Percentiles rank a stretch among this genome's conserved stretches.
Conservation (phyloP, 2,888 invertebrate species). For the Altica lythri region DNA sequence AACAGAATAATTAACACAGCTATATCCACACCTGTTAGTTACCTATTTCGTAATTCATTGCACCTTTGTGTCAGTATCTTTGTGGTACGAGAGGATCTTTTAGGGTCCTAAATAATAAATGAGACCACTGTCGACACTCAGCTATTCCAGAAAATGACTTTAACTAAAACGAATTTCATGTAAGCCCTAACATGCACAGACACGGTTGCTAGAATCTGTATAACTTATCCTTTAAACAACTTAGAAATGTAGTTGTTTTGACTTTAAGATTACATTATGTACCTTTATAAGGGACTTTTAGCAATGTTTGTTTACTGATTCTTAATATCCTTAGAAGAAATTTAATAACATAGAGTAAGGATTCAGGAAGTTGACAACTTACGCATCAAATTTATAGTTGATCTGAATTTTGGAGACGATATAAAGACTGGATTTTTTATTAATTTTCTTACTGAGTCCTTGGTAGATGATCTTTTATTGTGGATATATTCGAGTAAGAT, state of each 20-base stretch:
- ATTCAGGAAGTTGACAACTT: too few relatives aligned
- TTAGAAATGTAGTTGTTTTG: neutral
- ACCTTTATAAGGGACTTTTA: too few relatives aligned
- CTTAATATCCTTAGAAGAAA: too few relatives aligned
- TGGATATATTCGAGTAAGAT: too few relatives aligned
- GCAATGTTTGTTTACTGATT: too few relatives aligned
- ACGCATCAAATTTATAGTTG: too few relatives aligned
- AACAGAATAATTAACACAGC: neutral
- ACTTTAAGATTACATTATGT: neutral
- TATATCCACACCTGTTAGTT: neutral
- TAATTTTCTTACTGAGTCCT: too few relatives aligned
- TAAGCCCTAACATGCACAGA: constrained; percentile 13
- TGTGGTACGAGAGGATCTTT: constrained; percentile 2
- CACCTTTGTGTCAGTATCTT: neutral
- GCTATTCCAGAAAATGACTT: constrained; percentile 10
- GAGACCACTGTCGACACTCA: constrained; percentile 7
- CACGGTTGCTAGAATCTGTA: constrained; percentile 1
- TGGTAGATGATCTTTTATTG: too few relatives aligned
- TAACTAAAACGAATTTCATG: constrained; percentile 21
- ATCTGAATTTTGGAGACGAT: too few relatives aligned
- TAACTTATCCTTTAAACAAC: neutral
- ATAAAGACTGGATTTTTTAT: too few relatives aligned
- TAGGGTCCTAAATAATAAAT: constrained; percentile 10
- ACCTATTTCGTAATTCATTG: constrained; percentile 1
- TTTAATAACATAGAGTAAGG: too few relatives aligned